These are phyloP conservation scores for Pseudorasbora parva DNA, from an alignment of 2,113 vertebrate species.

Conservation along the genomic window DNA sequence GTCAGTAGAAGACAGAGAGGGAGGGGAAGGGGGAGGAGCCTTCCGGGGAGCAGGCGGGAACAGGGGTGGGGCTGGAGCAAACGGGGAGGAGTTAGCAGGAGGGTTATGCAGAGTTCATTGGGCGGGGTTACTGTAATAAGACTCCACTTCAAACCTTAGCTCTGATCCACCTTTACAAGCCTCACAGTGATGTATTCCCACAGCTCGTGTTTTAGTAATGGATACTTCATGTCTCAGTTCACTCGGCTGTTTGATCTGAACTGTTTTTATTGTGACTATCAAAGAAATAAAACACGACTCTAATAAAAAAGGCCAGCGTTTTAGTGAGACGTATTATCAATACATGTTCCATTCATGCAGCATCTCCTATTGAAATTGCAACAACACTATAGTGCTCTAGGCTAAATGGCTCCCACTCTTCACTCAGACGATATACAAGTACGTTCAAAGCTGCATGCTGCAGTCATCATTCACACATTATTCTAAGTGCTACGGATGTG, in stretches of 20 bases:
- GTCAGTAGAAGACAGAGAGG: slow-evolving; percentile 51
- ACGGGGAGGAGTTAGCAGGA: slow-evolving; percentile 59
- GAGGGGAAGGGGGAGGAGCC: slow-evolving; percentile 24
- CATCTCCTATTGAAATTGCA: slow-evolving; percentile 20
- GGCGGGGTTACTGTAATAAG: slow-evolving; percentile 47
- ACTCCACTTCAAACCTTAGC: neutral
- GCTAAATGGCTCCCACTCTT: neutral
- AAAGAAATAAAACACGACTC: neutral
- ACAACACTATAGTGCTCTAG: neutral
- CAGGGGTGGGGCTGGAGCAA: slow-evolving; percentile 28
- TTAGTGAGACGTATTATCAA: slow-evolving; percentile 9
- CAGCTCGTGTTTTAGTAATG: neutral
- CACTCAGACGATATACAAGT: neutral
- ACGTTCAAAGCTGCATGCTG: neutral
- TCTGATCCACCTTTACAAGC: neutral
- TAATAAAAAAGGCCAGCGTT: neutral
- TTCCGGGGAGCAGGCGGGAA: slow-evolving; percentile 52
- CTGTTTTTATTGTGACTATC: slow-evolving; percentile 17
- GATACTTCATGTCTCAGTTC: slow-evolving; percentile 14
- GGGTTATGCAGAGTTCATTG: slow-evolving; percentile 52
- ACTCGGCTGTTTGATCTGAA: slow-evolving; percentile 2
- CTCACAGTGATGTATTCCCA: neutral
- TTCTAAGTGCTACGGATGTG: neutral
- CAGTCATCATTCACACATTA: slow-evolving; percentile 6
- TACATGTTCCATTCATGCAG: neutral